Evolutionary conservation across 2,797 vertebrate species (phyloP).

Genomic region (Cyclura pinguis): DNA sequence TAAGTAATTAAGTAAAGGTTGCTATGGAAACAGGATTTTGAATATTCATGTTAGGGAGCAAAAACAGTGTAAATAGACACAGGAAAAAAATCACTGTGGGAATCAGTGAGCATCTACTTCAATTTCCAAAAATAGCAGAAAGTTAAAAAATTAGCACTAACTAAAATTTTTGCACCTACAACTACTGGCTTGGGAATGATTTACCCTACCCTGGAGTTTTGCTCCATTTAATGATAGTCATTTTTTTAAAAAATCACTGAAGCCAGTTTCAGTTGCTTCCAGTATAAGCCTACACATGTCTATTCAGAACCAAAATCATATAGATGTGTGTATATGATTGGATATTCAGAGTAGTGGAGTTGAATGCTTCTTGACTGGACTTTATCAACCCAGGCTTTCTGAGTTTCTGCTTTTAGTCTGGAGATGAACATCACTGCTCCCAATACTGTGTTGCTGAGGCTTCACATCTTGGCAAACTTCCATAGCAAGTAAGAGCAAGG

Average conservation of each 20-base stretch:
- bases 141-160: background rate
- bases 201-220: background rate
- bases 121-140: background rate
- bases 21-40: background rate
- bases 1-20: background rate
- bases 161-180: background rate
- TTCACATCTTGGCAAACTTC: background rate
- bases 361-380: background rate
- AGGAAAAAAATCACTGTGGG: too few species aligned
- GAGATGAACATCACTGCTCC: background rate
- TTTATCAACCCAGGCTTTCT: background rate
- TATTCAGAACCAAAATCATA: background rate
- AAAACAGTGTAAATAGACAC: background rate
- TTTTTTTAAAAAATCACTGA: background rate
- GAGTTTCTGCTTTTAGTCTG: background rate
- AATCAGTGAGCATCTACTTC: background rate
- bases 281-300: background rate
- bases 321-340: background rate
- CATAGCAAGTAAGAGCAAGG: background rate
- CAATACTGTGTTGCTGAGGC: background rate
- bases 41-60: background rate
- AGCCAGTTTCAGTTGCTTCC: background rate
- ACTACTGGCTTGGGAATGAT: background rate
- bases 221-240: background rate
- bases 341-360: background rate